Conservation (phyloP, 2,888 invertebrate species). For the Tuberolachnus salignus region DNA sequence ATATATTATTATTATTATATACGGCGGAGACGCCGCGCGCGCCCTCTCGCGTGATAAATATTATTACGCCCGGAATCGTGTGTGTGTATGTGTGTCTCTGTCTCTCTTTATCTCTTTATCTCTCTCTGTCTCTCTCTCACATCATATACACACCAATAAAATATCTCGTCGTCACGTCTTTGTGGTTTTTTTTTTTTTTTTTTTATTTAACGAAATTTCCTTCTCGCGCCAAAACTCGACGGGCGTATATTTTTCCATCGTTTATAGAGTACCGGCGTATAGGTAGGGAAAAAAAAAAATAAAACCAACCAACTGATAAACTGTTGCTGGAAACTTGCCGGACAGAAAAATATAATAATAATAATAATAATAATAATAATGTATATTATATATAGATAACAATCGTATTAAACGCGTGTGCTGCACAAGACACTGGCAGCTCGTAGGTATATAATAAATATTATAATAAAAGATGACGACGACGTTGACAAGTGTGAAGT, state of each 20-base stretch:
- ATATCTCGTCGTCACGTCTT: neutral
- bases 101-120: too few relatives aligned
- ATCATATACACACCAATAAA: too few relatives aligned
- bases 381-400: neutral
- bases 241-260: too few relatives aligned
- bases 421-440: neutral
- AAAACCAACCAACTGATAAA: too few relatives aligned
- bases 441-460: too few relatives aligned
- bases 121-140: too few relatives aligned
- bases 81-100: neutral
- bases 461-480: too few relatives aligned
- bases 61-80: neutral
- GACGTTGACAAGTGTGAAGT: conserved; percentile 53
- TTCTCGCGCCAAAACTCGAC: neutral
- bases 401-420: neutral
- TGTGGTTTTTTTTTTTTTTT: too few relatives aligned
- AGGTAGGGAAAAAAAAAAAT: too few relatives aligned
- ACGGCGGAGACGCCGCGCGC: neutral
- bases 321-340: neutral
- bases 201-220: neutral
- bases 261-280: too few relatives aligned
- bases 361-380: too few relatives aligned
- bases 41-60: conserved; percentile 9
- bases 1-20: too few relatives aligned
- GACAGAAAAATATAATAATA: neutral